Evolutionary conservation across 2,113 vertebrate genomes (phyloP).

Genomic region (Coturnix japonica): DNA sequence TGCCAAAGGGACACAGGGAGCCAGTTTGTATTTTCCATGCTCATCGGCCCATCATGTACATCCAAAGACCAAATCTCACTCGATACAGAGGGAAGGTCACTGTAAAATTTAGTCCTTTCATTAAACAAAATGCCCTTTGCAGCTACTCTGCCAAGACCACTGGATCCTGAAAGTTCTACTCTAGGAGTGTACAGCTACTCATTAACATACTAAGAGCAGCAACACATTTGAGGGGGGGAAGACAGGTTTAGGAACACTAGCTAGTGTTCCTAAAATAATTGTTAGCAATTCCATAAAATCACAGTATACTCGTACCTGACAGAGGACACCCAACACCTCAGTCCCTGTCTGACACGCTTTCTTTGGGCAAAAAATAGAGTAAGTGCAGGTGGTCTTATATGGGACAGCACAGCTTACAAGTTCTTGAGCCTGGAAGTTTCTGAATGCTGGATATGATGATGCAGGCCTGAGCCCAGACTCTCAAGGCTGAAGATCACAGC

Average conservation of each 20-base stretch:
- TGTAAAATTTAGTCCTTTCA: slow-evolving; percentile 5
- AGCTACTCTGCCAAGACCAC: slow-evolving; percentile 35
- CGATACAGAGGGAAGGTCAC: slow-evolving; percentile 9
- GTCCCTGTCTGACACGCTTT: neutral
- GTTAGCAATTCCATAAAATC: neutral
- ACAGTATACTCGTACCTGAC: neutral
- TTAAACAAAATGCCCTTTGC: slow-evolving; percentile 41
- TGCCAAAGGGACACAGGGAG: slow-evolving; percentile 34
- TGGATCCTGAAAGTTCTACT: slow-evolving; percentile 19
- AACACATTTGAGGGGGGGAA: neutral
- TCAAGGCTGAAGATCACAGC: neutral
- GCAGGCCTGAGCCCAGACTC: neutral
- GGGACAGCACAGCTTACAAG: neutral
- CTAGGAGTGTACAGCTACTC: neutral
- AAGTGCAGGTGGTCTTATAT: neutral
- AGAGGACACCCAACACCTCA: neutral
- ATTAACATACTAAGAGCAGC: neutral
- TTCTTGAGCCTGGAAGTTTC: neutral
- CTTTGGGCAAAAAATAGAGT: neutral
- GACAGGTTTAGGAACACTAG: neutral
- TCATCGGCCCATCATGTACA: slow-evolving; percentile 19
- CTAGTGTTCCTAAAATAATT: neutral
- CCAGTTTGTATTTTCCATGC: neutral
- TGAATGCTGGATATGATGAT: neutral
- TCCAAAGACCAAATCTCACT: slow-evolving; percentile 51